phyloP scores from a whole-genome alignment of 2,797 vertebrate species.

The Eulemur coronatus region DNA sequence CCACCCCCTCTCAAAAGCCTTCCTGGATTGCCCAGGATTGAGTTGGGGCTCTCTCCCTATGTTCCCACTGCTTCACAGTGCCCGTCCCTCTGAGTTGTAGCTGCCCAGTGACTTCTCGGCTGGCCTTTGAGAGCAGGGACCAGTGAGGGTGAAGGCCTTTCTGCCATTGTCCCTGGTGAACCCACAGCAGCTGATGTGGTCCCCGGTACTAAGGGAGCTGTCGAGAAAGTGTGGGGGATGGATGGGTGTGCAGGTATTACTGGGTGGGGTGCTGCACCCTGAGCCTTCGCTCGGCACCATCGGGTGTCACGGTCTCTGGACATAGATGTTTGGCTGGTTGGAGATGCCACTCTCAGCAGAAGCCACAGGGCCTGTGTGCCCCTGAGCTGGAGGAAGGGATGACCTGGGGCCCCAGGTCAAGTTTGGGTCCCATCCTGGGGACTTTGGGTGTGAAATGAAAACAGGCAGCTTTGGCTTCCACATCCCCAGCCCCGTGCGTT shows the following conservation, averaged over 20 bases:
- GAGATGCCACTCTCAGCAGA: background rate
- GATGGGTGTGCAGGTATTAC: background rate
- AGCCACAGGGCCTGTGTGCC: background rate
- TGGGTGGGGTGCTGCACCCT: background rate
- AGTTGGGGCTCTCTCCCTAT: background rate
- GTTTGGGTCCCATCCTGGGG: background rate
- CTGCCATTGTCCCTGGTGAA: background rate
- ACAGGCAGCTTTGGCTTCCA: background rate
- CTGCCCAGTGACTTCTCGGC: background rate
- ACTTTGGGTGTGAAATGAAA: background rate
- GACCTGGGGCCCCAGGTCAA: background rate
- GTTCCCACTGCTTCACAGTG: background rate
- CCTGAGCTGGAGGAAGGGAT: background rate
- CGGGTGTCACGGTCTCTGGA: background rate
- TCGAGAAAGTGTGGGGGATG: background rate
- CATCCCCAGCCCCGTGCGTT: background rate
- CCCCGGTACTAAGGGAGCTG: background rate
- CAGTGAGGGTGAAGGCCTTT: background rate
- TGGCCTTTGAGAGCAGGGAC: background rate
- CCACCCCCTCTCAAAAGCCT: slow-evolving; percentile 29
- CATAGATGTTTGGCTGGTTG: background rate
- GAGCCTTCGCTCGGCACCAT: background rate
- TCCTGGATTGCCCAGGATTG: background rate
- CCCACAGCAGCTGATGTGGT: background rate
- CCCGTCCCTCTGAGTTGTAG: background rate